These are phyloP conservation scores for Tanypteryx hageni DNA, from an alignment of 2,888 invertebrate genomes.

Conservation along the genomic window DNA sequence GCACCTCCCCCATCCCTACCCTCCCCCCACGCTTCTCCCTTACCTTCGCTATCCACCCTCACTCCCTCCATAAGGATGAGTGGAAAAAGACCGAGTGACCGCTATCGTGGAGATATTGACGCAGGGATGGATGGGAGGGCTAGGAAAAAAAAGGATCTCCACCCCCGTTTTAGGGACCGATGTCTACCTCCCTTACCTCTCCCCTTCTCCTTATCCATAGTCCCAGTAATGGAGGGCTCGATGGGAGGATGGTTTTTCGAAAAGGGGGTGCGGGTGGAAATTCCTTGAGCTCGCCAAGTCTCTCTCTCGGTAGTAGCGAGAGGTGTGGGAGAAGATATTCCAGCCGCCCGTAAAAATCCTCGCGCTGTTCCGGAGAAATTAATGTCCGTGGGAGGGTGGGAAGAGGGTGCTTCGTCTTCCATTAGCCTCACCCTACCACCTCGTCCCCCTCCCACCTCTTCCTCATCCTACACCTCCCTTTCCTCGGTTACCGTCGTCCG, in stretches of 20 bases:
- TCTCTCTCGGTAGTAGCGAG: not conserved
- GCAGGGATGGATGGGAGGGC: not conserved
- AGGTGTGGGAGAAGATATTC: slow-evolving; percentile 45
- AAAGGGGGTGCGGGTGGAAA: slow-evolving; percentile 24
- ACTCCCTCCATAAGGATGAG: not conserved
- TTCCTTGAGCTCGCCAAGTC: slow-evolving; percentile 52
- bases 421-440: slow-evolving; percentile 21
- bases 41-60: not conserved
- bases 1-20: too few species aligned
- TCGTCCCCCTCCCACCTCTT: not conserved
- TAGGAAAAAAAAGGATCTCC: not conserved
- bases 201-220: not conserved
- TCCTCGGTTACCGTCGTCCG: not conserved
- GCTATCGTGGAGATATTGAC: slow-evolving; percentile 52
- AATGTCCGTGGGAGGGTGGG: slow-evolving; percentile 32
- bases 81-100: slow-evolving; percentile 57
- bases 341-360: slow-evolving; percentile 51
- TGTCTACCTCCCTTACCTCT: not conserved
- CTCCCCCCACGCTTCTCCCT: too few species aligned
- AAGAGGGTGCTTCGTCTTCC: slow-evolving; percentile 34
- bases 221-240: slow-evolving; percentile 52
- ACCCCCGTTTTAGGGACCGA: slow-evolving; percentile 56
- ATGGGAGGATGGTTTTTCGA: slow-evolving; percentile 33
- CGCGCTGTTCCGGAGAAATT: slow-evolving; percentile 55
- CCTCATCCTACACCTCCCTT: not conserved